A percentile compares a stretch with the other conserved stretches of the same genome.
Conservation (phyloP, 2,888 invertebrate genomes). For the Dermolepida albohirtum region DNA sequence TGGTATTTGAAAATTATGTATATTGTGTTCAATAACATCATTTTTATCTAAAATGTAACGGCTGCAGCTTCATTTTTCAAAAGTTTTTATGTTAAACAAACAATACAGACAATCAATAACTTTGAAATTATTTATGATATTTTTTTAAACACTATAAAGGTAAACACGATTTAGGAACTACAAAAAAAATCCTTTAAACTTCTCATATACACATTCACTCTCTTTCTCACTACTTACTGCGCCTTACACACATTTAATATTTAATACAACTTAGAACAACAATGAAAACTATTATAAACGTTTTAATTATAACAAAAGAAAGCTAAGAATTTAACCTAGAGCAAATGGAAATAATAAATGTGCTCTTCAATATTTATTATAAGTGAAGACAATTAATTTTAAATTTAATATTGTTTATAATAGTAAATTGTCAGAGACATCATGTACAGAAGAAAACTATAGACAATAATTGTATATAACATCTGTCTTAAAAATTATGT, state of each 20-base stretch:
- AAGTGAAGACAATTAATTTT: background rate
- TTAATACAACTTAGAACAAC: conserved; percentile 17
- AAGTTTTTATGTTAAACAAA: background rate
- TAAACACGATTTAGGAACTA: conserved; percentile 51
- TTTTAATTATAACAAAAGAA: background rate
- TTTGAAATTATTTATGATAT: conserved; percentile 24
- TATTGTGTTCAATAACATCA: no score
- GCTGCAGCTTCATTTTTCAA: no score
- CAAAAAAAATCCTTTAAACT: conserved; percentile 45
- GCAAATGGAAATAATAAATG: no score
- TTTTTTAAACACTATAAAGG: conserved; percentile 34
- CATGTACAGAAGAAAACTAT: conserved; percentile 30
- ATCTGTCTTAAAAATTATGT: conserved; percentile 35
- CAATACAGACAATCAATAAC: conserved; percentile 25
- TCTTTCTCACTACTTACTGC: conserved; percentile 1
- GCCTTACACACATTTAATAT: conserved; percentile 25
- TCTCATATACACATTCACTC: conserved; percentile 18
- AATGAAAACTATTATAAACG: conserved; percentile 8
- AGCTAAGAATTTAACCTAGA: conserved; percentile 5
- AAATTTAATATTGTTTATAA: conserved; percentile 15
- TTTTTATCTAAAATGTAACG: no score
- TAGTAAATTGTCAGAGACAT: conserved; percentile 20
- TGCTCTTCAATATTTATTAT: no score
- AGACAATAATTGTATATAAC: conserved; percentile 29
- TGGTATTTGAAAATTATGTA: no score